phyloP scores from a whole-genome alignment of 2,113 vertebrate species.

The Sclerurus mexicanus region DNA sequence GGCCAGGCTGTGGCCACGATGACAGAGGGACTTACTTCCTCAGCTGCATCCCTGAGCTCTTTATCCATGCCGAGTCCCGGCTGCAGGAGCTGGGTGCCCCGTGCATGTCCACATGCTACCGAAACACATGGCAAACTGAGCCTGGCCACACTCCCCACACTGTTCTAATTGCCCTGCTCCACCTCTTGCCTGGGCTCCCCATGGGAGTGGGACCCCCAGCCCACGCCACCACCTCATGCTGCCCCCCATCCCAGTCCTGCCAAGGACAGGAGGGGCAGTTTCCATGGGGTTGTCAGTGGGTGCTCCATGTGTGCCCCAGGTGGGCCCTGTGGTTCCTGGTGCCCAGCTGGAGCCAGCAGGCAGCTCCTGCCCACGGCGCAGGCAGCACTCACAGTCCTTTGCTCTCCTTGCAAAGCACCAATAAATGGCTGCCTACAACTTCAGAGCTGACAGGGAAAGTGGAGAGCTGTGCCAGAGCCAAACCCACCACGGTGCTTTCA shows the following conservation, averaged over 20 bases:
- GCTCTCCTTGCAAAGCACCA: not conserved
- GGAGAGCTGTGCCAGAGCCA: not conserved
- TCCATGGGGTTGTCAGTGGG: fast-evolving
- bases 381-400: not conserved
- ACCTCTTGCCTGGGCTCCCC: not conserved
- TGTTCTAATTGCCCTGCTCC: not conserved
- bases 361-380: not conserved
- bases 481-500: fast-evolving
- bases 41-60: not conserved
- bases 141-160: fast-evolving
- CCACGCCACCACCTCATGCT: not conserved
- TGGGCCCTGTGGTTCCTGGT: not conserved
- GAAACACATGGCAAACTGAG: not conserved
- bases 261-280: not conserved
- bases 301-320: constrained; percentile 37
- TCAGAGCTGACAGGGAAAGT: not conserved
- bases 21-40: constrained; percentile 30
- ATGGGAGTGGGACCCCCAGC: fast-evolving
- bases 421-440: not conserved
- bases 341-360: not conserved
- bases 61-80: not conserved
- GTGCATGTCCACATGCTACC: fast-evolving
- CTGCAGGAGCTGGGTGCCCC: not conserved
- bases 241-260: not conserved
- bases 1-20: not conserved